Evolutionary conservation across 2,888 invertebrate genomes (phyloP), one percentile per base, ranked within the genome.

Genomic region (Meteorus cinctellus): DNA sequence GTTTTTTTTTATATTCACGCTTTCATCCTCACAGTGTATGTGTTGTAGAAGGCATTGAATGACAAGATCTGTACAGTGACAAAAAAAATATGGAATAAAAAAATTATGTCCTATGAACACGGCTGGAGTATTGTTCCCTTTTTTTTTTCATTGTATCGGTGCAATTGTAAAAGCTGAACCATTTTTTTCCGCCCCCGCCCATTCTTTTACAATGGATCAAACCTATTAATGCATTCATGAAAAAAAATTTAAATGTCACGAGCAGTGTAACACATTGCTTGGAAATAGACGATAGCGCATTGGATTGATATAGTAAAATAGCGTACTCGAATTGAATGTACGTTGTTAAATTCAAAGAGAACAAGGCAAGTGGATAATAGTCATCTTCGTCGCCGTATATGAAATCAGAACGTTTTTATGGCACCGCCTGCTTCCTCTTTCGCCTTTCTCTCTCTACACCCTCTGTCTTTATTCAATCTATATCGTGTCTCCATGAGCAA

Each of bases 321-420:
- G 41, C n/a, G 19, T 19, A 41, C 36, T 72, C 63, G 27, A 72
- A 72, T 72, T 72, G 62, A 45, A 72, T 72, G 45, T 72, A 29
- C 41, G 31, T 48, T 62, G 63, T 72, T 72, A 72, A 72, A 72
- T 72, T 63, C 45, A 62, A 31, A 45, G 63, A 41, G 63, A 72
- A 72, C 48, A 63, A 48, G 29, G 19, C 48, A 48, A 72, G 63
- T 72, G 72, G 45, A 72, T 72, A 72, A 72, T 63, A 62, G 72
- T 72, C 63, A 72, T 72, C 48, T 62, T 45, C 62, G 59, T 70
- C 63, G 16, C 29, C 29, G 69, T 48, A 34, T 34, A 55, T 55
- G 55, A 55, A 69, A 69, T 69, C 48, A 34, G 55, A 48, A 45
- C 19, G 51, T 45, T 72, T 72, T 72, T 72, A 72, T 72, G 34